Percentiles rank a stretch among this genome's conserved stretches.
These are phyloP conservation scores for Eupithecia dodoneata DNA, from an alignment of 2,888 invertebrate genomes.

Conservation along the genomic window DNA sequence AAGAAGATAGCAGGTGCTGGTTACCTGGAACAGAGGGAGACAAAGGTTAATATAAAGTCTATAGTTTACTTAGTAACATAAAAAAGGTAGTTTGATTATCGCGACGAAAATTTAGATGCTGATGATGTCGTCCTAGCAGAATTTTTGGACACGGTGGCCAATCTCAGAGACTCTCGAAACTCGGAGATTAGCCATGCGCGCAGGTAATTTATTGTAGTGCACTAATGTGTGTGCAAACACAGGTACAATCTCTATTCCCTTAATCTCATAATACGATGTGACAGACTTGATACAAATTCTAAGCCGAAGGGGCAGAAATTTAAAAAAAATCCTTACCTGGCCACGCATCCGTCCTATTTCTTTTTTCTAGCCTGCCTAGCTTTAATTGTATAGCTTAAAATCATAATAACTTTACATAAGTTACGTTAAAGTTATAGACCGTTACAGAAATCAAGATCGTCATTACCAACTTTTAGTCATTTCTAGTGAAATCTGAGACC, in stretches of 20 bases:
- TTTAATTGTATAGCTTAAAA: too few species aligned
- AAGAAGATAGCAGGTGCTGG: conserved; percentile 13
- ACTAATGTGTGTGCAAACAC: too few species aligned
- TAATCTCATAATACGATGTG: too few species aligned
- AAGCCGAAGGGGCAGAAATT: not conserved
- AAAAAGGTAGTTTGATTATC: not conserved
- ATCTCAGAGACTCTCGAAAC: too few species aligned
- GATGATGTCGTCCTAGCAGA: too few species aligned
- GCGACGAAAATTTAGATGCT: not conserved
- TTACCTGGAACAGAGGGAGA: conserved; percentile 28
- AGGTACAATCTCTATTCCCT: too few species aligned
- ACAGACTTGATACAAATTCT: too few species aligned
- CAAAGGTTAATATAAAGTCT: not conserved
- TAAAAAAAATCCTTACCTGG: not conserved
- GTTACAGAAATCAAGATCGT: not conserved
- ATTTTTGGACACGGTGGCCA: too few species aligned
- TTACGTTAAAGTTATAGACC: not conserved
- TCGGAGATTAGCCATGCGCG: too few species aligned
- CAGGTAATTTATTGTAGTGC: too few species aligned
- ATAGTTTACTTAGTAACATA: not conserved
- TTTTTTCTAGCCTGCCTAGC: not conserved
- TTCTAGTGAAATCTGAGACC: not conserved
- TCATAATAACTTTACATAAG: not conserved
- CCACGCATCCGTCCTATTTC: not conserved
- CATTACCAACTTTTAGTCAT: not conserved